Conservation (phyloP, 2,113 vertebrate genomes). For the Amblyopsis rosae region DNA sequence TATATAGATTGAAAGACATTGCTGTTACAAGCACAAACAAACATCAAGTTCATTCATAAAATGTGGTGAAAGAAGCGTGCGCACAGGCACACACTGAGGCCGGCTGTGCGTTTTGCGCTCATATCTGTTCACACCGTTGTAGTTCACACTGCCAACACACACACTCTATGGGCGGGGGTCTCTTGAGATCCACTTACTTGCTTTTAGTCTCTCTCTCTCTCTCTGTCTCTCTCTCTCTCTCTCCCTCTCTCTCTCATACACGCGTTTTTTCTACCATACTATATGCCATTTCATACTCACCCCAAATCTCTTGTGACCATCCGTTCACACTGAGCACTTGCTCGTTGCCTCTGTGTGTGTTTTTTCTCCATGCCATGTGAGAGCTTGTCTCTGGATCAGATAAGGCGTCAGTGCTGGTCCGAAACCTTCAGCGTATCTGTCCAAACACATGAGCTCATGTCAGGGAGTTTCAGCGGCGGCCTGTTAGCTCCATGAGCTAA, state of each 20-base stretch:
- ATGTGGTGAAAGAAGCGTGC: background rate
- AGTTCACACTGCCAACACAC: constrained; percentile 51
- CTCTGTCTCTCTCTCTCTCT: constrained; percentile 3
- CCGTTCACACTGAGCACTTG: constrained; percentile 35
- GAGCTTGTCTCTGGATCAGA: constrained; percentile 70
- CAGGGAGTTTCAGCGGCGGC: constrained; percentile 54
- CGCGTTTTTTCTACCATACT: background rate
- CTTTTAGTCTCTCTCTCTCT: constrained; percentile 20
- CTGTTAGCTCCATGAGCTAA: constrained; percentile 69
- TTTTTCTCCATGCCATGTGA: constrained; percentile 61
- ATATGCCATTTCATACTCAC: constrained; percentile 13
- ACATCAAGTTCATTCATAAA: constrained; percentile 55
- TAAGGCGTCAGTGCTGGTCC: constrained; percentile 67
- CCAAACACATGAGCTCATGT: constrained; percentile 76
- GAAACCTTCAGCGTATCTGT: constrained; percentile 73
- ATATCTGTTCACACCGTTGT: constrained; percentile 45
- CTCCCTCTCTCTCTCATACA: background rate
- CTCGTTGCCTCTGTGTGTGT: constrained; percentile 45
- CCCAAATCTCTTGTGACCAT: constrained; percentile 29
- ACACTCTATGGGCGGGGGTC: constrained; percentile 28
- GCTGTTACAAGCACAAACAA: constrained; percentile 5
- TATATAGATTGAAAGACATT: background rate
- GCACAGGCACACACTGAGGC: constrained; percentile 2
- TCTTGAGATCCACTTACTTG: constrained; percentile 36
- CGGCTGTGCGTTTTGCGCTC: constrained; percentile 35